phyloP scores from a whole-genome alignment of 2,888 invertebrate genomes.

The Spatulosminthurus flaviceps region DNA sequence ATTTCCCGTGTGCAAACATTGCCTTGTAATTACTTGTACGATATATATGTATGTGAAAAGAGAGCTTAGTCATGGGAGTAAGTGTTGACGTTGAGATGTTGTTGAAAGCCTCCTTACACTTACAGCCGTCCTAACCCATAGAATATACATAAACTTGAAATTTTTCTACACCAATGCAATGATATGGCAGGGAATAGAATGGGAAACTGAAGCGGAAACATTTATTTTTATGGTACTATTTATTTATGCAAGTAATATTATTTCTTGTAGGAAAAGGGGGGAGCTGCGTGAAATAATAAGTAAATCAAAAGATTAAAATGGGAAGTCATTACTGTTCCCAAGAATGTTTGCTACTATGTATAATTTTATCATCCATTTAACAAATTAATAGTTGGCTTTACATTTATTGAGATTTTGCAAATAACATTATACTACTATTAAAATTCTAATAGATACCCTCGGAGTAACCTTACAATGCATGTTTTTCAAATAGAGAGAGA shows the following conservation, averaged over 20 bases:
- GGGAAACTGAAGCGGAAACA: slow-evolving; percentile 3
- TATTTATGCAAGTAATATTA: background rate
- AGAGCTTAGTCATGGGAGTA: background rate
- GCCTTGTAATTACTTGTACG: background rate
- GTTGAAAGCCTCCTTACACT: background rate
- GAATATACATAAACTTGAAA: background rate
- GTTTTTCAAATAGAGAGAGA: too few species aligned
- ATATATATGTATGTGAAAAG: background rate
- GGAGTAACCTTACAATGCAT: too few species aligned
- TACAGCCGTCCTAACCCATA: too few species aligned
- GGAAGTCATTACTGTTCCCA: slow-evolving; percentile 8
- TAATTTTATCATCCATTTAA: slow-evolving; percentile 26
- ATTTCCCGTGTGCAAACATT: slow-evolving; percentile 29
- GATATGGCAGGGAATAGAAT: too few species aligned
- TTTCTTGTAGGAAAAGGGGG: background rate
- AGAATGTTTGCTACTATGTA: background rate
- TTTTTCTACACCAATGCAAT: background rate
- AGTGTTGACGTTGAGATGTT: background rate
- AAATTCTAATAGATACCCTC: background rate
- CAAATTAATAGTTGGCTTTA: background rate
- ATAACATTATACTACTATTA: slow-evolving; percentile 1
- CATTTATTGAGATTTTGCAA: background rate
- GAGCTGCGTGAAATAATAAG: slow-evolving; percentile 3
- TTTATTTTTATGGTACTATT: slow-evolving; percentile 4
- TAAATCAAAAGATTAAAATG: slow-evolving; percentile 23